Percentiles rank a stretch among this genome's conserved stretches.
Evolutionary conservation across 2,113 vertebrate genomes (phyloP).

Genomic region (Eleginops maclovinus): DNA sequence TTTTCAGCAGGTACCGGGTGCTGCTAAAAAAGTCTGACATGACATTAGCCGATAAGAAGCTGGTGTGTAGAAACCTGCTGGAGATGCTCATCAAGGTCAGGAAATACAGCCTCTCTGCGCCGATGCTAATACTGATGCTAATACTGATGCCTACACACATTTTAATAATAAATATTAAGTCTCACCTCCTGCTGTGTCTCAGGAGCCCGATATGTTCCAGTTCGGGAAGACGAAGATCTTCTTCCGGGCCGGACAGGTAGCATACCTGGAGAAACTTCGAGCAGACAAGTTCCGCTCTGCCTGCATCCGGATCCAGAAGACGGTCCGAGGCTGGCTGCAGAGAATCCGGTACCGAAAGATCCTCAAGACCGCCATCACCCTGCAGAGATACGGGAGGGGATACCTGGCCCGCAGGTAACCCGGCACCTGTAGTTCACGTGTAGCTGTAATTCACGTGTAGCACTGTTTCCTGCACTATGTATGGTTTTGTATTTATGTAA

Average conservation of each 20-base stretch:
- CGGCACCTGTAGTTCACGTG: too few relatives aligned
- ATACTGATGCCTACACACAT: too few relatives aligned
- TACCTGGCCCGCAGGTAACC: too few relatives aligned
- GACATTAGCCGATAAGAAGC: constrained; percentile 88
- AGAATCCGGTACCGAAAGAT: constrained; percentile 95
- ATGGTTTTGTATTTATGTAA: too few relatives aligned
- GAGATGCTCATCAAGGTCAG: constrained; percentile 94
- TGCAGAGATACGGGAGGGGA: too few relatives aligned
- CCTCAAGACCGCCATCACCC: constrained; percentile 87
- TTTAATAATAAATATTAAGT: too few relatives aligned
- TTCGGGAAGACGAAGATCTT: constrained; percentile 99
- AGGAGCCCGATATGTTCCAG: constrained; percentile 99
- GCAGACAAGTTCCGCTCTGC: constrained; percentile 95
- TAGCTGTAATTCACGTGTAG: too few relatives aligned
- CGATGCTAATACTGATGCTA: too few relatives aligned
- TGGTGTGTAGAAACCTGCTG: constrained; percentile 95
- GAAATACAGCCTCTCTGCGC: too few relatives aligned
- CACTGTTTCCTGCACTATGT: too few relatives aligned
- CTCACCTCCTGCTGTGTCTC: not conserved
- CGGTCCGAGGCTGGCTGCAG: constrained; percentile 94
- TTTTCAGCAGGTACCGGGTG: constrained; percentile 97
- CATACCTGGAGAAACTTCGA: constrained; percentile 96
- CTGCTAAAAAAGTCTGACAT: constrained; percentile 98
- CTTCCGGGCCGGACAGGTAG: constrained; percentile 98
- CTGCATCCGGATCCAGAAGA: constrained; percentile 98